Conservation (phyloP, 53 echinoderm and acorn worm species). For the Astropecten irregularis region DNA sequence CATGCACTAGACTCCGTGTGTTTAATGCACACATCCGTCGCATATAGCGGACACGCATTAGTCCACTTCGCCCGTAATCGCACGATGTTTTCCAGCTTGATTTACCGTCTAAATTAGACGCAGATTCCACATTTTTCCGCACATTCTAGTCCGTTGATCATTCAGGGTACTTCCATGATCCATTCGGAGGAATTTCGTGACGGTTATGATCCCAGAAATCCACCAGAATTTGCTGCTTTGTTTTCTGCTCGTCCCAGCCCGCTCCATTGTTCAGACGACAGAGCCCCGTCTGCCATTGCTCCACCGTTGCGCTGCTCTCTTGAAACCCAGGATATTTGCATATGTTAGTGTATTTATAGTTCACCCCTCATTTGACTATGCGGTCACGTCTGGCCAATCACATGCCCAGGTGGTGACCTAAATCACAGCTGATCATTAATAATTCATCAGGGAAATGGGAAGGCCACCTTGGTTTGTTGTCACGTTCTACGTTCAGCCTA, state of each 20-base stretch:
- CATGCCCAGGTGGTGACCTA: constrained; percentile 4
- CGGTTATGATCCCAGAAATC: no score
- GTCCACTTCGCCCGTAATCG: no score
- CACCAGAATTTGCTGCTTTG: neutral
- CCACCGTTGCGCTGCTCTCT: constrained; percentile 62
- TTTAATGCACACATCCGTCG: no score
- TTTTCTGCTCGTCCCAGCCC: no score
- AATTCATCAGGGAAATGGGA: no score
- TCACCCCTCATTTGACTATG: constrained; percentile 66
- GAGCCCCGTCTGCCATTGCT: constrained; percentile 70
- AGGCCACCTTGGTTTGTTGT: no score
- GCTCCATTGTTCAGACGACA: constrained; percentile 9
- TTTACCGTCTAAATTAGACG: neutral
- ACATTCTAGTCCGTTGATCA: neutral
- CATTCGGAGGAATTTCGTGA: neutral
- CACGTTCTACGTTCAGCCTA: no score
- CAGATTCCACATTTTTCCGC: neutral
- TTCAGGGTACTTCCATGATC: neutral
- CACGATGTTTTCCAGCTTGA: no score
- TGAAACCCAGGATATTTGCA: constrained; percentile 78
- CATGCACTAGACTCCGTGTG: no score
- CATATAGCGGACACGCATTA: no score
- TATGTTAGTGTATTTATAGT: constrained; percentile 89
- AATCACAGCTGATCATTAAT: no score
- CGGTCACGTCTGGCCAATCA: constrained; percentile 64